phyloP scores from a whole-genome alignment of 2,888 invertebrate genomes.

The Lingula anatina region DNA sequence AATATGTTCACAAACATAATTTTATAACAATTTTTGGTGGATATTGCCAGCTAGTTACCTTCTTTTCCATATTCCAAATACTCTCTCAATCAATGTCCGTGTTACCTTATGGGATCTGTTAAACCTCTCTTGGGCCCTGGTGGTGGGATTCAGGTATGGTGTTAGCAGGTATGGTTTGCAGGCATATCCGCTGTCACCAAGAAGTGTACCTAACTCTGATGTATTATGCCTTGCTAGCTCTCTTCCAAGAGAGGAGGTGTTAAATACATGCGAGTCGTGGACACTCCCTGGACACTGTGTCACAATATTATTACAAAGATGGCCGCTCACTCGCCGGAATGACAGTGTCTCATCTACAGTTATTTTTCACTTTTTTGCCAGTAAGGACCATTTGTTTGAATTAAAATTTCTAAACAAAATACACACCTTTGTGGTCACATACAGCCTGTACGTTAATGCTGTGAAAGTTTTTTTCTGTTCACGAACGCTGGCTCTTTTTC shows the following conservation, averaged over 20 bases:
- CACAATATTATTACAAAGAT: too few relatives aligned
- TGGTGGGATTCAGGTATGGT: slow-evolving; percentile 6
- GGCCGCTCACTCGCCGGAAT: too few relatives aligned
- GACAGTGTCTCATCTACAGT: too few relatives aligned
- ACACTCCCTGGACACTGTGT: slow-evolving; percentile 20
- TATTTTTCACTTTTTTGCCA: too few relatives aligned
- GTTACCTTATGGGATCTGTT: slow-evolving; percentile 5
- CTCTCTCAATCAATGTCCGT: slow-evolving; percentile 4
- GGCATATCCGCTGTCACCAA: slow-evolving; percentile 11
- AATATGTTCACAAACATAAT: too few relatives aligned
- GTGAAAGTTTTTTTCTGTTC: neutral
- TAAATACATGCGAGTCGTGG: slow-evolving; percentile 18
- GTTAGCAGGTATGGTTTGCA: slow-evolving; percentile 7
- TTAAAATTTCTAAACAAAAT: too few relatives aligned
- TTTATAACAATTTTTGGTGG: too few relatives aligned
- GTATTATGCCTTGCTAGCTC: too few relatives aligned
- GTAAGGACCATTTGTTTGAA: too few relatives aligned
- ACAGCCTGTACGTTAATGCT: neutral
- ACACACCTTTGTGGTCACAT: neutral
- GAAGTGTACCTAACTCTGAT: slow-evolving; percentile 4
- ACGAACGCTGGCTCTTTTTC: neutral
- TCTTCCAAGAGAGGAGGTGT: too few relatives aligned
- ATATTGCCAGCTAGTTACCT: too few relatives aligned
- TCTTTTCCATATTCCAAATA: slow-evolving; percentile 7
- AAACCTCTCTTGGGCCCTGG: slow-evolving; percentile 4